phyloP scores from a whole-genome alignment of 2,113 vertebrate species.

The Climacteris rufus region DNA sequence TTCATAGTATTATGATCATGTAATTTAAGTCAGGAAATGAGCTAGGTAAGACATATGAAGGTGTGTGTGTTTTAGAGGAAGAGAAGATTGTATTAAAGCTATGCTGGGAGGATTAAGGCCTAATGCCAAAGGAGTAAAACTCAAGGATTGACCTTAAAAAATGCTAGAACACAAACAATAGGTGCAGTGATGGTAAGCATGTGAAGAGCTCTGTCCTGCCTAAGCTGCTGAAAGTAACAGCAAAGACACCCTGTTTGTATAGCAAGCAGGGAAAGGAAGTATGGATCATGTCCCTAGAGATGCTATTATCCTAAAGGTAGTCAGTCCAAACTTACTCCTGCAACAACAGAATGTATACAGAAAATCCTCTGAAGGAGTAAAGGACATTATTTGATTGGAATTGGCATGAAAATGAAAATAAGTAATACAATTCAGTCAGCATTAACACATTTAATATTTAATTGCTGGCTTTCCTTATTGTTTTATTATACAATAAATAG shows the following conservation, averaged over 20 bases:
- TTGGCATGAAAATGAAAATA: background rate
- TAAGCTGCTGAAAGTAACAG: background rate
- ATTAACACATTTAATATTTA: background rate
- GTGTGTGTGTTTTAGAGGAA: background rate
- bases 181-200: background rate
- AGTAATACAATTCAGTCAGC: background rate
- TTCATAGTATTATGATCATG: background rate
- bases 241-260: background rate
- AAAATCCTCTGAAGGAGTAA: background rate
- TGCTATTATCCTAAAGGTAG: background rate
- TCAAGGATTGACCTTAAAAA: background rate
- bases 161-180: background rate
- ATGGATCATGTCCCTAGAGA: background rate
- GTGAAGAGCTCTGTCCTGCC: background rate
- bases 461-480: background rate
- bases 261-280: background rate
- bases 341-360: background rate
- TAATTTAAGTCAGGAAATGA: background rate
- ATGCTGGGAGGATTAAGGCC: background rate
- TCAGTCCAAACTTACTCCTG: background rate
- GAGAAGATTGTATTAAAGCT: background rate
- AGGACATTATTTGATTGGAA: background rate
- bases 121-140: background rate
- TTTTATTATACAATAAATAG: background rate
- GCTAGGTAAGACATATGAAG: background rate